A percentile compares a stretch with the other conserved stretches of the same genome.
phyloP scores from a whole-genome alignment of 2,888 invertebrate genomes.

The Melitaea athalia region DNA sequence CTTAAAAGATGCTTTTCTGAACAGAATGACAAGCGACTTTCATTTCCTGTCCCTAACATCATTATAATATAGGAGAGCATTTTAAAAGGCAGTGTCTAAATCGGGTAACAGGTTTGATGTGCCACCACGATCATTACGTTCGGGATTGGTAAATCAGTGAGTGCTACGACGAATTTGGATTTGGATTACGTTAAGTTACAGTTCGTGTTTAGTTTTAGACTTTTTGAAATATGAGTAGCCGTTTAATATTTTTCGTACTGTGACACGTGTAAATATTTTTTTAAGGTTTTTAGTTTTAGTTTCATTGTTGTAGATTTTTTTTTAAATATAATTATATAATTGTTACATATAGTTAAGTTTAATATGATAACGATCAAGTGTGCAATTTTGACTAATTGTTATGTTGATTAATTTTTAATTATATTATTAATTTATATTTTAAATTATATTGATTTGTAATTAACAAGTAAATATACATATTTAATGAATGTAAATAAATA shows the following conservation, averaged over 20 bases:
- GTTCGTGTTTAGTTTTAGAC: constrained; percentile 15
- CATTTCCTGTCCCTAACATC: constrained; percentile 17
- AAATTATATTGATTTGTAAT: no score
- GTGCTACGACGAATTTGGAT: constrained; percentile 59
- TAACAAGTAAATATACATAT: no score
- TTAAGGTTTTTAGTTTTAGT: no score
- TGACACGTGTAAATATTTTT: no score
- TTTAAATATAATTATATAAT: no score
- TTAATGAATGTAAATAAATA: no score
- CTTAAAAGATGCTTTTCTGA: neutral
- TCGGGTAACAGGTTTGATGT: constrained; percentile 27
- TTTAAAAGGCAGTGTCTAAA: constrained; percentile 27
- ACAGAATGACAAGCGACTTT: neutral
- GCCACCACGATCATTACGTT: constrained; percentile 27
- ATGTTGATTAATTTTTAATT: no score
- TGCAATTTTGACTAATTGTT: no score
- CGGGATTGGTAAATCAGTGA: constrained; percentile 37
- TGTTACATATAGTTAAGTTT: no score
- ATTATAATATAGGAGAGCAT: constrained; percentile 9
- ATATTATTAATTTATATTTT: no score
- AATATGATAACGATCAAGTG: no score
- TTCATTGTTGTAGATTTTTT: no score
- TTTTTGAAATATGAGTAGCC: neutral
- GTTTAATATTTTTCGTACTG: neutral
- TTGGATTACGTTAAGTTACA: constrained; percentile 49